Evolutionary conservation across 2,888 invertebrate species (phyloP), one percentile per base, ranked within the genome.

Genomic region (Ornithoptera alexandrae): DNA sequence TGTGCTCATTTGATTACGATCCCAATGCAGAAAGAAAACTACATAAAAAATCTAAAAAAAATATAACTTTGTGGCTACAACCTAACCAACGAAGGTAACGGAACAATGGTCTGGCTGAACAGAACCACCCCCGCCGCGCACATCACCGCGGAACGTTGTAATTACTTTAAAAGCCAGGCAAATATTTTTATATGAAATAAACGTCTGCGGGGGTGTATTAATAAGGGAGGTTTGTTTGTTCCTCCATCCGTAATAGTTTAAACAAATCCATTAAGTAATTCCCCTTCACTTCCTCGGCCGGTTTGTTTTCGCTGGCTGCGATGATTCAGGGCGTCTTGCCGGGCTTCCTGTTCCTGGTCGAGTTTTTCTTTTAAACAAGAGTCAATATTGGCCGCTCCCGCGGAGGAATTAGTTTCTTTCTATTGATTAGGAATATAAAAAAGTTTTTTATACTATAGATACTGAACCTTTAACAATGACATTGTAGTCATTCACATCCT

Each of bases 101-200:
- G 36, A 50, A 67, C 53, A 46, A 67, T 36, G 20, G 18, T 67
- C 42, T 57, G 67, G 10, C 39, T 12, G 4, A 61, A 15, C 60
- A 36, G 22, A 39, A 60, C 22, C 58, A 42, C 24, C 39, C 56
- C 62, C 42, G 22, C 30, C 66, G 56, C 67, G 65, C 71, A 68
- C 72, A 66, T 59, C 59, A 67, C 66, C 75, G 74, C 77, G 77
- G 75, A 79, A 86, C 84, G 80, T 85, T 82, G 87, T 89, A 90
- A 92, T 92, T 90, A 91, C 86, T 85, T 83, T 90, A 85, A 90
- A 90, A 92, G 91, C 86, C 77, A 75, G 75, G 85, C 87, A 90
- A 90, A 91, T 88, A 89, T 89, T 91, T 89, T 87, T 86, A 84
- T 85, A 86, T 77, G 81, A 80, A 81, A 83, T 84, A 81, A 85